Percentiles rank a stretch among this genome's conserved stretches.
Conservation (phyloP, 2,888 invertebrate species). For the Ochropacha duplaris region DNA sequence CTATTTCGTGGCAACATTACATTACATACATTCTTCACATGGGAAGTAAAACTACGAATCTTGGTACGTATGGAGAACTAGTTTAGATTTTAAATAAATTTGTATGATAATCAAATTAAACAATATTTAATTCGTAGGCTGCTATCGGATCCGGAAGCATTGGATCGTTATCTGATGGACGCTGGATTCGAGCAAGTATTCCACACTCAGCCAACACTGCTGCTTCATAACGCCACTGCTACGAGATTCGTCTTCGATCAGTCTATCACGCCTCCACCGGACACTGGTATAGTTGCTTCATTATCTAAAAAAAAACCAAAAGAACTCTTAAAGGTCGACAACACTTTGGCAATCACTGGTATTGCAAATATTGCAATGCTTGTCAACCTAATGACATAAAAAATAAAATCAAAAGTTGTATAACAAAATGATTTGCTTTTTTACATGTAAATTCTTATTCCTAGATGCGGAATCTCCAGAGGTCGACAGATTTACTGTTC, state of each 20-base stretch:
- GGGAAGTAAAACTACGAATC: background rate
- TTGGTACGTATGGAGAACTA: too few species aligned
- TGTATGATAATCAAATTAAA: background rate
- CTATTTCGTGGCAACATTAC: too few species aligned
- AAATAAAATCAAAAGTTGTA: background rate
- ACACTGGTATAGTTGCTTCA: constrained; percentile 44
- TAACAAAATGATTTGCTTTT: background rate
- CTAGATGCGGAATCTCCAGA: constrained; percentile 91
- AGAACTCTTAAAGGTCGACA: too few species aligned
- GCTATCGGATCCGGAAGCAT: constrained; percentile 92
- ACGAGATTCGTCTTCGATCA: constrained; percentile 70
- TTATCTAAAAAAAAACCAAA: too few species aligned
- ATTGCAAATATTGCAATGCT: too few species aligned
- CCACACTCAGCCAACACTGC: constrained; percentile 77
- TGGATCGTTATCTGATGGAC: constrained; percentile 93
- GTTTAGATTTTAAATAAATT: background rate
- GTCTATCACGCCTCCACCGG: constrained; percentile 68
- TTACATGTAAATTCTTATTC: constrained; percentile 7
- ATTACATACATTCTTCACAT: too few species aligned
- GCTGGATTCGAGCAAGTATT: constrained; percentile 91
- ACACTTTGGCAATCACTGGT: too few species aligned
- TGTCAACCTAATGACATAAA: too few species aligned
- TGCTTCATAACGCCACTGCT: constrained; percentile 38
- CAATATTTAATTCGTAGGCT: constrained; percentile 72
- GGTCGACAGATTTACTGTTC: constrained; percentile 96